Evolutionary conservation across 2,888 invertebrate species (phyloP), one percentile per base, ranked within the genome.

Genomic region (Melieria picta): DNA sequence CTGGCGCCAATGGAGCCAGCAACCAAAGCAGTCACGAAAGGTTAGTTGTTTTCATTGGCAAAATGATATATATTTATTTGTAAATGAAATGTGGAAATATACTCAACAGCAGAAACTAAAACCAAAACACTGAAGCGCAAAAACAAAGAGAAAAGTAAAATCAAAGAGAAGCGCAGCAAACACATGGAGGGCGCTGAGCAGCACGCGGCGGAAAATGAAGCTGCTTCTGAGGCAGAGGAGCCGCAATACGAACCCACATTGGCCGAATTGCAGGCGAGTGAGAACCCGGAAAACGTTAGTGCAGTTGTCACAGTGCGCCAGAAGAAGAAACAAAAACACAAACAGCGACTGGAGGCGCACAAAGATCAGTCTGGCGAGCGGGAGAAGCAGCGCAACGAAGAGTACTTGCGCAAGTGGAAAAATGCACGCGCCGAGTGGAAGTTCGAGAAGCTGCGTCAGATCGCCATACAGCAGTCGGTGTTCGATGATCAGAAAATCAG

Each of bases 381-480:
- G 69, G 88, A 90, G 10, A 90, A 90, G 78, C 86, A 89, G 60
- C 90, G 91, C 73, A 91, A 91, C 72, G 86, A 91, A 16, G 91
- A 88, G 80, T 94, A 94, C 81, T 83, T 94, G 65, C 90, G 90
- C 2, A 90, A 91, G 80, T 94, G 94, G 94, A 92, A 93, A 83
- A 88, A 93, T 81, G 89, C 90, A 73, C 89, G 87, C 76, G 86
- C 86, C 60, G 90, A 92, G 78, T 94, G 94, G 94, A 94, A 93
- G 84, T 94, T 94, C 82, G 92, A 92, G 85, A 94, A 94, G 85
- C 85, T 91, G 1, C 90, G 91, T 73, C 94, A 94, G 87, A 90
- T 91, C n/a, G 94, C 93, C 90, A 87, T 94, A 65, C 91, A 90
- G 77, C 91, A 92, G 76, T 89, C 93, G 79, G 90, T 93, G 78